Base-by-base conservation (phyloP, 2,113 vertebrate genomes). In the Amphilophus citrinellus region DNA sequence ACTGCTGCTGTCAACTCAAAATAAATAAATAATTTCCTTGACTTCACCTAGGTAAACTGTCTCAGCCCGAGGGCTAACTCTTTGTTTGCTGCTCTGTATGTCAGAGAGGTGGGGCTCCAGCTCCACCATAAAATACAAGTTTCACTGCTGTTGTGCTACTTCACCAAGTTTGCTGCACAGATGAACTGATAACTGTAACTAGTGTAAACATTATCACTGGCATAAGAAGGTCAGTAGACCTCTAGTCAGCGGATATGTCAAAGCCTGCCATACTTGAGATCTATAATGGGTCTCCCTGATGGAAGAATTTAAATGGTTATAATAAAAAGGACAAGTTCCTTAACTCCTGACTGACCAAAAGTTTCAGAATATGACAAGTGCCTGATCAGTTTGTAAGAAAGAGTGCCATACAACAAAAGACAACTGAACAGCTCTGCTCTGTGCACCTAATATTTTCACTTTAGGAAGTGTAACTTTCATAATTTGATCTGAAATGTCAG, bases 391-490 rank as follows among this genome's bases (percentile, higher is more conserved):
- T 22, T 27, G 65, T 68, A 14, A 68, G 14, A 68, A 68, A 68
- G 9, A 68, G 22, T 68, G 27, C 10, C 50, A 57, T 39, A 32
- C 50, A 35, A 75, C 32, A 57, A 65, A 35, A 44, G 30, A 44
- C 4, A 62, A 7, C 6, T 56, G 37, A 3, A 9, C 7, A 57
- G 11, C 4, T 53, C 58, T n/a, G 66, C 66, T 62, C n/a, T 13
- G 2, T 17, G 2, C 42, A 6, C 7, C 4, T 3, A 60, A 22
- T 24, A 5, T 47, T 42, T 57, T 10, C 8, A 30, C 8, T 56
- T 77, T 30, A 79, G 84, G n/a, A 82, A 81, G 73, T 53, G 27
- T 24, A 15, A 56, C 30, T 59, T 77, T 47, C 22, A 75, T 2
- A 56, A n/a, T 75, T 24, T 66, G 3, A 83, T 10, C 11, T 60